Conservation (phyloP, 2,888 invertebrate species). For the Cremastobaeus sp. region DNA sequence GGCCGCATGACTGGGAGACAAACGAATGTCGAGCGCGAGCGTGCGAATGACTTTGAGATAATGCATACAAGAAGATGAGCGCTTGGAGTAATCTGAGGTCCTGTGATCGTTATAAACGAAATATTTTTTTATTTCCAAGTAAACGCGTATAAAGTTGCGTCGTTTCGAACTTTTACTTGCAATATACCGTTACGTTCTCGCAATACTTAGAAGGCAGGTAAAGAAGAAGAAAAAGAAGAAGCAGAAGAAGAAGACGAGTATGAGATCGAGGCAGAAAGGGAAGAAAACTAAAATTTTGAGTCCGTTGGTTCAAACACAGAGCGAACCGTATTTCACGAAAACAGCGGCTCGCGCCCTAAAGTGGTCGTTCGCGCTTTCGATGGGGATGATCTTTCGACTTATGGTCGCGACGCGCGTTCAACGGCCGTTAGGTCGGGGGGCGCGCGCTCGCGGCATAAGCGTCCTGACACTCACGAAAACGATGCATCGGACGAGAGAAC, state of each 20-base stretch:
- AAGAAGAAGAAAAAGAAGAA: slow-evolving; percentile 55
- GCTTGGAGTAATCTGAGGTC: slow-evolving; percentile 78
- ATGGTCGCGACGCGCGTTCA: slow-evolving; percentile 14
- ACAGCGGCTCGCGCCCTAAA: slow-evolving; percentile 58
- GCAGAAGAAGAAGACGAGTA: slow-evolving; percentile 63
- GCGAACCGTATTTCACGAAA: slow-evolving; percentile 45
- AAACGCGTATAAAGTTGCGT: slow-evolving; percentile 72
- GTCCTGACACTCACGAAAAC: slow-evolving; percentile 30
- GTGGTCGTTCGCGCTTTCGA: slow-evolving; percentile 70
- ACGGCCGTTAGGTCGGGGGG: slow-evolving; percentile 27
- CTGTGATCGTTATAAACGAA: slow-evolving; percentile 79
- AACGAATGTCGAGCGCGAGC: too few relatives aligned
- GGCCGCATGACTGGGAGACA: slow-evolving; percentile 49
- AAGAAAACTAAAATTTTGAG: slow-evolving; percentile 61
- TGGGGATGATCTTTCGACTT: slow-evolving; percentile 67
- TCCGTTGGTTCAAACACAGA: slow-evolving; percentile 64
- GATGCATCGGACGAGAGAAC: slow-evolving; percentile 52
- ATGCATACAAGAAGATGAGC: slow-evolving; percentile 70
- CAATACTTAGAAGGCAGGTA: slow-evolving; percentile 76
- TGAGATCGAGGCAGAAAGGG: slow-evolving; percentile 65
- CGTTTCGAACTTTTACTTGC: slow-evolving; percentile 77
- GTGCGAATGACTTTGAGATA: slow-evolving; percentile 59
- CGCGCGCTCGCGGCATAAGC: slow-evolving; percentile 1
- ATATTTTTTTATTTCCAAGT: slow-evolving; percentile 78
- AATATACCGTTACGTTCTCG: slow-evolving; percentile 79